Evolutionary conservation across 1,140 invertebrate genomes (phyloP), one percentile per base, ranked within the genome.

Genomic region (Lysiphlebus fabarum): DNA sequence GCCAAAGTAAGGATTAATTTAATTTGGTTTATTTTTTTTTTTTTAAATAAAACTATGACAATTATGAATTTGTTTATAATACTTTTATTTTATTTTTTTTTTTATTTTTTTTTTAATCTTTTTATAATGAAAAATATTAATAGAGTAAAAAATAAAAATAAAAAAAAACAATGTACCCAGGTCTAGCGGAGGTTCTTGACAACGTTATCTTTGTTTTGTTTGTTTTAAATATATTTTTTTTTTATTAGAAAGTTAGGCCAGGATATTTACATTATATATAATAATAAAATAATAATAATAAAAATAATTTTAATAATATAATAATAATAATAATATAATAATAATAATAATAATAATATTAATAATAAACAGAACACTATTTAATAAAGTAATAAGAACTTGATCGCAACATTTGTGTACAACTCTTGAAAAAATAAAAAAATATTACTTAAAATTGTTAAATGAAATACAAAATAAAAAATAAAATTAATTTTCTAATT

Each of bases 101-200:
- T 56, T 14, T 37, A 4, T 56, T 56, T 48, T 56, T 47, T 7
- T 44, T 51, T 44, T 40, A 43, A 17, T n/a, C 40, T 42, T 58
- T 33, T 42, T 58, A 17, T 17, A 17, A 17, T 17, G 17, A 17
- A 17, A 17, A 17, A 17, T 17, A 17, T 17, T 17, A 17, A 17
- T 48, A n/a, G 42, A 14, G 37, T 2, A 12, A 26, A 11, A 34
- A 38, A 55, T 17, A 55, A 14, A 44, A 11, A 36, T n/a, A 9
- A 42, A 42, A 41, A 42, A 12, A 42, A 53, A 42, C 10, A n/a
- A 38, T 51, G 44, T 64, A 63, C 64, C 57, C 58, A 67, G 62
- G 71, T 78, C 75, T 77, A 76, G 74, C 75, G 72, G 73, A 76
- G 75, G 66, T 78, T 77, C 75, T 56, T 69, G 70, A 65, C 67